Evolutionary conservation across 2,888 invertebrate species (phyloP), one percentile per base, ranked within the genome.

Genomic region (Tachina fera): DNA sequence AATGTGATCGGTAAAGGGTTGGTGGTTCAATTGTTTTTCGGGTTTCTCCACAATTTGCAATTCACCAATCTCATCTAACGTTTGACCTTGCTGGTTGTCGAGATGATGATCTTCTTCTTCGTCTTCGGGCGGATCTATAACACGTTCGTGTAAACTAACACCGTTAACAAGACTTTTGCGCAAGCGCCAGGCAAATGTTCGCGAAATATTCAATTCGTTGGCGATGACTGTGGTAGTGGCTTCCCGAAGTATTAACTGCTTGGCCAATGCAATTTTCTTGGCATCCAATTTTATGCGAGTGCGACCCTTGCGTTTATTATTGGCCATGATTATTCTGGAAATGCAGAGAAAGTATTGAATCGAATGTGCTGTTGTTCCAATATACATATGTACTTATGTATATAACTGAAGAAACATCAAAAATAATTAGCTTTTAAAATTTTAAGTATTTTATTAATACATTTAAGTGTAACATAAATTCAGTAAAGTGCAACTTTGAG

Each of bases 281-380:
- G 92, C 92, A 74, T 92, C 92, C 87, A 92, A 87, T 87, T 92
- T 92, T 75, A 92, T 92, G 84, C 92, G 92, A 87, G 92, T 92
- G 71, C 92, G 90, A 39, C 92, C 92, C 87, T 92, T 92, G 53
- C 91, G 90, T 78, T 92, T 92, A 67, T 87, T 89, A 60, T 89
- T 91, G 45, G 89, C 89, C 88, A 91, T 83, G 10, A 89, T 87
- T 60, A 88, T 80, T 85, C 88, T 88, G 51, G 3, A 85, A 80
- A 61, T 47, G 5, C 0, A 41, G 16, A 61, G 9, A 1, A 31
- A 6, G 31, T 31, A 6, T 31, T 6, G 1, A 31, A 31, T 6
- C 6, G 31, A 31, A 31, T 31, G 31, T 31, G 31, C 31, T 31
- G 6, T 31, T 31, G 6, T 31, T 31, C 31, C 31, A 31, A 31